Evolutionary conservation across 2,888 invertebrate species (phyloP).

Genomic region (Cyaniris semiargus): DNA sequence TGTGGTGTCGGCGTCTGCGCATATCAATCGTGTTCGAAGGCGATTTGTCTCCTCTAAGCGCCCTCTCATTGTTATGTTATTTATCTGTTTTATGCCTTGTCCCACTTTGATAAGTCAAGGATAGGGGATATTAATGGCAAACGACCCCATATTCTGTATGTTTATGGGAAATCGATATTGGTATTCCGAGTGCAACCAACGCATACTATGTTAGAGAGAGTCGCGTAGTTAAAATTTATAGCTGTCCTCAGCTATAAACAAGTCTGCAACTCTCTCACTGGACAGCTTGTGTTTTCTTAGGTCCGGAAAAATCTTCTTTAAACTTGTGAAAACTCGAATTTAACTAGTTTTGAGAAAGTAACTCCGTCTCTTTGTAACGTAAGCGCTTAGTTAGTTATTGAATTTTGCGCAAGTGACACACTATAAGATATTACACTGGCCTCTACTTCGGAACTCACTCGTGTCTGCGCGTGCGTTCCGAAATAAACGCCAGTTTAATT

Average conservation of each 20-base stretch:
- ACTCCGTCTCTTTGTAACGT: no score
- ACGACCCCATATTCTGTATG: conserved; percentile 39
- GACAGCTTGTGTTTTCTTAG: background rate
- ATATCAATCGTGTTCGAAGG: conserved; percentile 45
- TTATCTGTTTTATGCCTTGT: conserved; percentile 69
- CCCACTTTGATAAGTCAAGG: conserved; percentile 60
- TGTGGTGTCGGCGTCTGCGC: background rate
- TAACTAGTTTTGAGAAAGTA: no score
- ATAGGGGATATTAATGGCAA: conserved; percentile 49
- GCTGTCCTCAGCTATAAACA: background rate
- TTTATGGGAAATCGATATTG: conserved; percentile 39
- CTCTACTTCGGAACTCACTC: no score
- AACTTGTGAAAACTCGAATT: background rate
- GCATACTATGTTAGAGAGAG: background rate
- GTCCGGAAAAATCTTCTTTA: background rate
- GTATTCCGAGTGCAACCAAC: conserved; percentile 31
- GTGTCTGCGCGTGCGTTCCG: no score
- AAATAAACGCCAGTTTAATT: no score
- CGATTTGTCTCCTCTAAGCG: conserved; percentile 47
- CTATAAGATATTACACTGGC: no score
- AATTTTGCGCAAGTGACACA: no score
- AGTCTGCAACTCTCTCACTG: background rate
- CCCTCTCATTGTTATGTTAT: conserved; percentile 49
- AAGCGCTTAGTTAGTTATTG: no score
- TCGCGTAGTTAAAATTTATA: conserved; percentile 7